A percentile compares a stretch with the other conserved stretches of the same genome.
These are phyloP conservation scores for Sclerodermus sp. DNA, from an alignment of 2,888 invertebrate species.

Conservation along the genomic window DNA sequence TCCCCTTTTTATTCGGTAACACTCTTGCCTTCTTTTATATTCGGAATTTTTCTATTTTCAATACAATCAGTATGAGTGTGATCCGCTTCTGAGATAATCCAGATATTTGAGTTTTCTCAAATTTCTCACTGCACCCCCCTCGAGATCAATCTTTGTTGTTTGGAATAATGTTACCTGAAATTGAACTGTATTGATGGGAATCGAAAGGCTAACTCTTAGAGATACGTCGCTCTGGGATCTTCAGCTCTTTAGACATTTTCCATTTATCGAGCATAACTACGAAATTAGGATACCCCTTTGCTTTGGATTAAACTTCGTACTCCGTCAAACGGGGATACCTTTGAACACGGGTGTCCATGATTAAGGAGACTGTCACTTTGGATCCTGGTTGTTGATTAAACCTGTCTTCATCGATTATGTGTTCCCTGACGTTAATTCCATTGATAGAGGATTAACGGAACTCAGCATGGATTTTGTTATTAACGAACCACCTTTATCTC, in stretches of 20 bases:
- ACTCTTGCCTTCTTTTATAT: slow-evolving; percentile 12
- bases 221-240: slow-evolving; percentile 32
- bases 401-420: slow-evolving; percentile 8
- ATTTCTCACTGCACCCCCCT: too few relatives aligned
- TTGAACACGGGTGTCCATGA: slow-evolving; percentile 14
- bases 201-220: slow-evolving; percentile 33
- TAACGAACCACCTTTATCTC: too few relatives aligned
- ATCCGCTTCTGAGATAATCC: too few relatives aligned
- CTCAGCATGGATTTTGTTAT: too few relatives aligned
- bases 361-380: slow-evolving; percentile 23
- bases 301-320: too few relatives aligned
- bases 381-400: slow-evolving; percentile 25
- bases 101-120: too few relatives aligned
- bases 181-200: too few relatives aligned
- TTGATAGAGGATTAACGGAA: neutral
- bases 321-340: neutral
- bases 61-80: too few relatives aligned
- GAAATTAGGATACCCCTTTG: slow-evolving; percentile 15
- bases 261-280: slow-evolving; percentile 19
- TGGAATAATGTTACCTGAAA: too few relatives aligned
- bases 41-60: slow-evolving; percentile 14
- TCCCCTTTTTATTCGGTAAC: slow-evolving; percentile 6
- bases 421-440: neutral
- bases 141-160: too few relatives aligned
- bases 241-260: slow-evolving; percentile 23